Conservation (phyloP, 1,140 invertebrate species). For the Zaprionus africanus region DNA sequence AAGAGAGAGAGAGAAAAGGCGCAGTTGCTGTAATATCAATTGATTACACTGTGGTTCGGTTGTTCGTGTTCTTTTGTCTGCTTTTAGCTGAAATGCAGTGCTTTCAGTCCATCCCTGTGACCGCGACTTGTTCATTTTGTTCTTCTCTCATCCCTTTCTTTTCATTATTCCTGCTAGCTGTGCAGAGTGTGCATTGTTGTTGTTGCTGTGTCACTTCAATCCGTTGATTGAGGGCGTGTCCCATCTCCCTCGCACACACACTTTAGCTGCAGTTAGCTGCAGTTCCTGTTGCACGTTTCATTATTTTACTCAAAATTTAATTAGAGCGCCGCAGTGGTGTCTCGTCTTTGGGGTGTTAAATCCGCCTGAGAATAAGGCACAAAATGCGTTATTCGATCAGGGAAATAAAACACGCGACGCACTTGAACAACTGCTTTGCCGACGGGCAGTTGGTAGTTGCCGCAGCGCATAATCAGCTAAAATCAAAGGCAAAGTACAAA, state of each 20-base stretch:
- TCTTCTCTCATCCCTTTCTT: slow-evolving; percentile 16
- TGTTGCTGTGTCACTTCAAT: slow-evolving; percentile 5
- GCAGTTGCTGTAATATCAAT: slow-evolving; percentile 36
- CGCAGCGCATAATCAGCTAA: slow-evolving; percentile 52
- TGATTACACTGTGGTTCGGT: slow-evolving; percentile 27
- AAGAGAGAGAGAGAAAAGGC: slow-evolving; percentile 1
- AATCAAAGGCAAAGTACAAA: slow-evolving; percentile 32
- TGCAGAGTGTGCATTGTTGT: slow-evolving; percentile 26
- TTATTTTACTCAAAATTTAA: slow-evolving; percentile 54
- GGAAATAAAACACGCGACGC: slow-evolving; percentile 36
- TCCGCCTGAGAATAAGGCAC: slow-evolving; percentile 51
- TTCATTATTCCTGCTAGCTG: slow-evolving; percentile 40
- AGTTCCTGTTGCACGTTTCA: no score
- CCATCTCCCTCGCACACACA: slow-evolving; percentile 16
- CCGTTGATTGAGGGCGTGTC: not conserved
- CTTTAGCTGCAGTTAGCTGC: not conserved
- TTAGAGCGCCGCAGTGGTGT: slow-evolving; percentile 47
- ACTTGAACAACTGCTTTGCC: slow-evolving; percentile 10
- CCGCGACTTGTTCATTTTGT: slow-evolving; percentile 39
- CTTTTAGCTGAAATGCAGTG: slow-evolving; percentile 32
- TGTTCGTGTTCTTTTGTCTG: slow-evolving; percentile 40
- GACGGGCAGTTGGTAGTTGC: slow-evolving; percentile 23
- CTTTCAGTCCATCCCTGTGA: slow-evolving; percentile 21
- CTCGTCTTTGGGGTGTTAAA: slow-evolving; percentile 31
- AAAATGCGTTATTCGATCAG: slow-evolving; percentile 68